Percentiles rank a stretch among this genome's conserved stretches.
Conservation (phyloP, 2,888 invertebrate genomes). For the Tetragonula carbonaria region DNA sequence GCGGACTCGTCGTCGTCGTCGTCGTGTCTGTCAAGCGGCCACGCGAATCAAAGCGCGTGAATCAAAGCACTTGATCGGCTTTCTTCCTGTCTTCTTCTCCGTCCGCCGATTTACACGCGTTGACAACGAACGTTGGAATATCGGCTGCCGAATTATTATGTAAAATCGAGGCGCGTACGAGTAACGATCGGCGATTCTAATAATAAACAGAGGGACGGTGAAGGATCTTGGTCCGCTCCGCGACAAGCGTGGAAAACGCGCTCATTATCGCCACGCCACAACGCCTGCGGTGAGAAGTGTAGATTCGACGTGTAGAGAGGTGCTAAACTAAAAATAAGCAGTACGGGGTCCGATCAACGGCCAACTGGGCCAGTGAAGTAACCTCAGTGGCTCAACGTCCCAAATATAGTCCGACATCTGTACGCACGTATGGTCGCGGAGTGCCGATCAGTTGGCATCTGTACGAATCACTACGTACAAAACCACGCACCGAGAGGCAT, state of each 20-base stretch:
- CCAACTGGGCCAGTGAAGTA: constrained; percentile 80
- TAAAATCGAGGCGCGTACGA: too few relatives aligned
- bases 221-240: too few relatives aligned
- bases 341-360: constrained; percentile 71
- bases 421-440: constrained; percentile 65
- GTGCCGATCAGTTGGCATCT: constrained; percentile 68
- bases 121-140: too few relatives aligned
- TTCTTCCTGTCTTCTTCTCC: not conserved
- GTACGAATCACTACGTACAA: constrained; percentile 21
- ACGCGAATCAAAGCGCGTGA: constrained; percentile 49
- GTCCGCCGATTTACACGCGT: too few relatives aligned
- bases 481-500: constrained; percentile 57
- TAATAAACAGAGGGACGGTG: too few relatives aligned
- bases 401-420: constrained; percentile 80
- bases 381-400: constrained; percentile 74
- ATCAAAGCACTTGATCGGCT: constrained; percentile 1
- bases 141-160: too few relatives aligned
- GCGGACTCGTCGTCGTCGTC: constrained; percentile 23
- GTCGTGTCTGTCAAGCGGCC: constrained; percentile 56
- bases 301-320: constrained; percentile 40
- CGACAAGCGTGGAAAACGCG: constrained; percentile 13
- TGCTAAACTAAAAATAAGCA: constrained; percentile 75
- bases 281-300: not conserved
- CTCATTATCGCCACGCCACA: constrained; percentile 59
- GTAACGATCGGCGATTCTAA: too few relatives aligned